These are phyloP conservation scores for Eidolon dupreanum DNA, from an alignment of 2,797 vertebrate genomes.

Conservation along the genomic window DNA sequence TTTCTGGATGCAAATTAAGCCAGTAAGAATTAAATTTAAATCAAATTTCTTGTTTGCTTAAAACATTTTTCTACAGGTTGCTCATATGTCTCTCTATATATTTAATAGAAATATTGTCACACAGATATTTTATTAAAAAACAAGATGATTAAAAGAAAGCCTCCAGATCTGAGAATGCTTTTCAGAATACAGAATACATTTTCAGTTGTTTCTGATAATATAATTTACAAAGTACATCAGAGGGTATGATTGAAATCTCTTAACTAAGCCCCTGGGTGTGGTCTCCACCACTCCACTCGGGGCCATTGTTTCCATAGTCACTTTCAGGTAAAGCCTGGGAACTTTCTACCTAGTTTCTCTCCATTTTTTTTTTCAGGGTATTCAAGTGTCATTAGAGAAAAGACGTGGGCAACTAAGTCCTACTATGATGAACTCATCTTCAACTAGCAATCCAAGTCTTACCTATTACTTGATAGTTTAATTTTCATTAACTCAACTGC, in stretches of 20 bases:
- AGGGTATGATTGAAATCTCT: background rate
- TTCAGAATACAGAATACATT: background rate
- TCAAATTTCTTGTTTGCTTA: background rate
- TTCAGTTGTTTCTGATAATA: background rate
- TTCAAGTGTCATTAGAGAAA: background rate
- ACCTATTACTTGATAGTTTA: background rate
- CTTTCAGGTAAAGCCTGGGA: background rate
- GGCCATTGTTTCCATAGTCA: background rate
- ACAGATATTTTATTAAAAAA: background rate
- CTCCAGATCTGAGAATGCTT: background rate
- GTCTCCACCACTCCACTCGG: background rate
- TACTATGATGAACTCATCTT: background rate
- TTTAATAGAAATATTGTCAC: background rate
- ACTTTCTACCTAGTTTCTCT: background rate
- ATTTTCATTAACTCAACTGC: background rate
- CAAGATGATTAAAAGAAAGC: background rate
- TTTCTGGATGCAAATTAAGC: background rate
- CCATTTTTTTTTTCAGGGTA: background rate
- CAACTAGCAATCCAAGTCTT: background rate
- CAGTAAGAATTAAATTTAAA: constrained; percentile 27
- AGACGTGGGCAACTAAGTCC: background rate
- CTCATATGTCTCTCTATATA: background rate
- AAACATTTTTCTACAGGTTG: background rate
- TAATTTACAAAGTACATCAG: background rate
- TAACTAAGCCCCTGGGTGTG: background rate